A percentile compares a stretch with the other conserved stretches of the same genome.
Evolutionary conservation across 2,888 invertebrate species (phyloP).

Genomic region (Rhyacophila evoluta): DNA sequence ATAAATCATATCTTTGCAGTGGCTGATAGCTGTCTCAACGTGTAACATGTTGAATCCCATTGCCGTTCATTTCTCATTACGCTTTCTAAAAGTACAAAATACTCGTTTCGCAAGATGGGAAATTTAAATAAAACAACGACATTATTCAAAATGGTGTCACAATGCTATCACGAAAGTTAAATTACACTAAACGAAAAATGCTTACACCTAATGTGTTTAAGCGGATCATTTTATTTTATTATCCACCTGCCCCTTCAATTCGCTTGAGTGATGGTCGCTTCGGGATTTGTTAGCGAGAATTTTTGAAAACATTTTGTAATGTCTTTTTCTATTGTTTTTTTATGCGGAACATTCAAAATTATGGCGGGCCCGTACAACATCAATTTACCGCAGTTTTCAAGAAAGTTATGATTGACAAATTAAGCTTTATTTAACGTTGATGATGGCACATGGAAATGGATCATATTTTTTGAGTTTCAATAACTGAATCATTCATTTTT

Average conservation of each 20-base stretch:
- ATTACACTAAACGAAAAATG: slow-evolving; percentile 24
- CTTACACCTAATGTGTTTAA: slow-evolving; percentile 12
- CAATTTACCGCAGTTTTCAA: no score
- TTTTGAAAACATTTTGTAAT: slow-evolving; percentile 1
- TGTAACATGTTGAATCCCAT: background rate
- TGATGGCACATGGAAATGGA: no score
- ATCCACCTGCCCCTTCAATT: slow-evolving; percentile 44
- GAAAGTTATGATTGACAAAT: no score
- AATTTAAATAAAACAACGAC: background rate
- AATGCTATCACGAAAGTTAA: background rate
- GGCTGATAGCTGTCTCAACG: background rate
- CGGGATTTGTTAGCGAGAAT: slow-evolving; percentile 13
- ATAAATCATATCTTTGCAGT: background rate
- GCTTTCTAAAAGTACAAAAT: background rate
- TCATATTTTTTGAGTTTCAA: no score
- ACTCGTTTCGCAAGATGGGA: background rate
- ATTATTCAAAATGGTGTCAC: background rate
- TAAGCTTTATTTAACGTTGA: no score
- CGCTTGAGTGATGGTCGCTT: slow-evolving; percentile 30
- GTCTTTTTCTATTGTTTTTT: slow-evolving; percentile 39
- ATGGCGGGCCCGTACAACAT: background rate
- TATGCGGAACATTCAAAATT: slow-evolving; percentile 22
- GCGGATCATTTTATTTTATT: slow-evolving; percentile 34
- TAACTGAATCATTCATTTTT: no score
- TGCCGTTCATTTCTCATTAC: background rate